phyloP scores from a whole-genome alignment of 1,140 invertebrate species.

The Aphis craccivora region DNA sequence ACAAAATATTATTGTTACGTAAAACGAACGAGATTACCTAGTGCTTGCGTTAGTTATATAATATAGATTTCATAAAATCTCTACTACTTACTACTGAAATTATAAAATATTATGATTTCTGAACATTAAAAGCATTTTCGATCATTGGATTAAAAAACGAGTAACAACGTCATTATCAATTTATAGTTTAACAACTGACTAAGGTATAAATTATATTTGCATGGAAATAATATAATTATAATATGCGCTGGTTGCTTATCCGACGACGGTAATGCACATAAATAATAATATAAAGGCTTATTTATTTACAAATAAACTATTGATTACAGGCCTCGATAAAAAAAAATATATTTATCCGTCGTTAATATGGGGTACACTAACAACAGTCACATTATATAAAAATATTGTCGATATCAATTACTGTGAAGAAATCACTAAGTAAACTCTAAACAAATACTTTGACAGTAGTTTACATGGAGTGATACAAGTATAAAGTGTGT shows the following conservation, averaged over 20 bases:
- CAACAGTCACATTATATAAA: too few species aligned
- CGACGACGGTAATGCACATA: too few species aligned
- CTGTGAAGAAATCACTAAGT: background rate
- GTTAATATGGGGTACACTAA: background rate
- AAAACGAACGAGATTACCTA: background rate
- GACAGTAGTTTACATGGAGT: background rate
- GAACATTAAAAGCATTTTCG: too few species aligned
- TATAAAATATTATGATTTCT: background rate
- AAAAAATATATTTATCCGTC: background rate
- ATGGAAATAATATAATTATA: too few species aligned
- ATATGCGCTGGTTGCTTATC: too few species aligned
- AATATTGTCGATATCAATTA: background rate
- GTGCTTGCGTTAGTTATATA: too few species aligned
- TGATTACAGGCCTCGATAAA: background rate
- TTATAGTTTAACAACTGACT: too few species aligned
- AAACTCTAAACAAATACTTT: background rate
- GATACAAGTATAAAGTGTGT: background rate
- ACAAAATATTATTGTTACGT: background rate
- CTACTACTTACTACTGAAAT: background rate
- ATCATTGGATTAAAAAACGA: too few species aligned
- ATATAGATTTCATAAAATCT: background rate
- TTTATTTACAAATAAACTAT: background rate
- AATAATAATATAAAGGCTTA: background rate
- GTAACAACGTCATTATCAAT: too few species aligned
- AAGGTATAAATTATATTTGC: too few species aligned